Conservation (phyloP, 2,113 vertebrate species). For the Solenodon paradoxus region DNA sequence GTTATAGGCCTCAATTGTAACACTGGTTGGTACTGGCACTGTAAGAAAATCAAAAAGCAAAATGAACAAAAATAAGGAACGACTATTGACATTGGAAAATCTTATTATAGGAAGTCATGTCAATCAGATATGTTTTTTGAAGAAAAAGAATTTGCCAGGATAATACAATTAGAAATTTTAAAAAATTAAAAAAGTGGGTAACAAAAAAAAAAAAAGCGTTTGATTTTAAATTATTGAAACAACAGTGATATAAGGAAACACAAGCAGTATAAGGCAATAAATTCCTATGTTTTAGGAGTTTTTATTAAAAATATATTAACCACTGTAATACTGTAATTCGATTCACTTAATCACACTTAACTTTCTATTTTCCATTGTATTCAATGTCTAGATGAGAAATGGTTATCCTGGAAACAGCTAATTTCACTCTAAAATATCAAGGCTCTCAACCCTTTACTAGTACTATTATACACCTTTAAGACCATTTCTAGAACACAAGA, state of each 20-base stretch:
- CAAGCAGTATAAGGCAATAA: not conserved
- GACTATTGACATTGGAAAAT: not conserved
- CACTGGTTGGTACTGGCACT: constrained; percentile 75
- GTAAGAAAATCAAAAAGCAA: constrained; percentile 59
- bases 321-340: not conserved
- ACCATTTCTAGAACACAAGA: not conserved
- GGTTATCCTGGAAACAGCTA: not conserved
- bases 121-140: not conserved
- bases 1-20: constrained; percentile 73
- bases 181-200: not conserved
- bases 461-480: too few relatives aligned
- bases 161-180: not conserved
- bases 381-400: not conserved
- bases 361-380: not conserved
- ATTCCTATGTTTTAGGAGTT: not conserved
- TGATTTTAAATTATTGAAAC: not conserved
- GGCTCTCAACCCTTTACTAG: not conserved
- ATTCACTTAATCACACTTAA: not conserved
- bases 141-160: not conserved
- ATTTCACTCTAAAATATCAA: not conserved
- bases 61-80: not conserved
- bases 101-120: not conserved
- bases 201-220: not conserved
- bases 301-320: not conserved
- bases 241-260: not conserved